These are phyloP conservation scores for Danio choprae DNA, from an alignment of 2,797 vertebrate genomes.

Conservation along the genomic window DNA sequence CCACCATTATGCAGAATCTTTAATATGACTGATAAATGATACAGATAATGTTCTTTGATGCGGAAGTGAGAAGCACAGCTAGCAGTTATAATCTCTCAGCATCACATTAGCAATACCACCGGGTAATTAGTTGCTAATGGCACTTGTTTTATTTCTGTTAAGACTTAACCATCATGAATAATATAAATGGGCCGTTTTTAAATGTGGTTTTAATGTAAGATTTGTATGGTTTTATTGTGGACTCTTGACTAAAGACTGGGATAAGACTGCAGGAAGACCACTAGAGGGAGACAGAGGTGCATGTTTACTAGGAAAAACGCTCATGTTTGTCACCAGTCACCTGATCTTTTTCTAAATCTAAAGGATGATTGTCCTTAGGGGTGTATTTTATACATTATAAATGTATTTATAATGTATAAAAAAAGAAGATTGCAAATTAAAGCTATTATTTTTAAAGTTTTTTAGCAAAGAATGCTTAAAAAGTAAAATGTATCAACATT, in stretches of 20 bases:
- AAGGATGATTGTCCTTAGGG: no score
- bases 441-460: no score
- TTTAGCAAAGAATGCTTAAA: no score
- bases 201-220: not conserved
- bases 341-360: no score
- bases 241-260: not conserved
- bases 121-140: slow-evolving; percentile 4
- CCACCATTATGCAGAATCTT: not conserved
- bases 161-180: not conserved
- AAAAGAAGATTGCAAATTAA: no score
- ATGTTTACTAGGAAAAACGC: no score
- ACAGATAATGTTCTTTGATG: not conserved
- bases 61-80: slow-evolving; percentile 1
- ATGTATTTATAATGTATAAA: no score
- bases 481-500: no score
- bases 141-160: slow-evolving; percentile 10
- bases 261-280: not conserved
- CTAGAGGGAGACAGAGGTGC: not conserved
- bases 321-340: no score
- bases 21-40: slow-evolving; percentile 6
- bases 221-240: not conserved
- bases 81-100: not conserved
- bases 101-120: not conserved
- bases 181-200: not conserved
- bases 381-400: no score